These are phyloP conservation scores for Myotis daubentonii DNA, from an alignment of 2,797 vertebrate species.

Conservation along the genomic window DNA sequence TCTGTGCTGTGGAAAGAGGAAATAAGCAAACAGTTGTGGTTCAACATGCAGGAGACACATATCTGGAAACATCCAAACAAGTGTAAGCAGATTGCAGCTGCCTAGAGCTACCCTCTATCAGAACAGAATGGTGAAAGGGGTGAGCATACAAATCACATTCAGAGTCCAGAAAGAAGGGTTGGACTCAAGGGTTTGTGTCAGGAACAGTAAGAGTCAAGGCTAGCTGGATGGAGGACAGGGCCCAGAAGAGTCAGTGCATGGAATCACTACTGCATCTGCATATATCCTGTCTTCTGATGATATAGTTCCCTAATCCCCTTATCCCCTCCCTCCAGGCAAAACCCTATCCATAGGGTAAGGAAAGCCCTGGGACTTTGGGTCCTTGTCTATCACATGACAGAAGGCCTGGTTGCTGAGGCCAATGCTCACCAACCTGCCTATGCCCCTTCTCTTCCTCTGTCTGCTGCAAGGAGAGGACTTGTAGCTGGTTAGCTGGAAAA, in stretches of 20 bases:
- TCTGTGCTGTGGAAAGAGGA: neutral
- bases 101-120: neutral
- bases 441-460: too few relatives aligned
- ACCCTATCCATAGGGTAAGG: too few relatives aligned
- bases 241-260: neutral
- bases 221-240: neutral
- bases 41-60: neutral
- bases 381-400: neutral
- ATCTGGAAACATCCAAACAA: neutral
- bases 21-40: neutral
- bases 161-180: neutral
- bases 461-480: neutral
- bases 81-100: neutral
- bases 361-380: neutral
- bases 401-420: neutral
- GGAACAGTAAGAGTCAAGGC: neutral
- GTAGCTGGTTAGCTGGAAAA: neutral
- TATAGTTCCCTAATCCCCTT: rapidly evolving
- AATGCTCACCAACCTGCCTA: neutral
- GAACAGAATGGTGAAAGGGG: neutral
- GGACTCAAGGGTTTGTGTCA: constrained; percentile 23
- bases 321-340: neutral
- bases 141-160: neutral
- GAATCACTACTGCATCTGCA: neutral
- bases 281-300: neutral